phyloP scores from a whole-genome alignment of 2,888 invertebrate genomes.

The Epinotia brunnichana region DNA sequence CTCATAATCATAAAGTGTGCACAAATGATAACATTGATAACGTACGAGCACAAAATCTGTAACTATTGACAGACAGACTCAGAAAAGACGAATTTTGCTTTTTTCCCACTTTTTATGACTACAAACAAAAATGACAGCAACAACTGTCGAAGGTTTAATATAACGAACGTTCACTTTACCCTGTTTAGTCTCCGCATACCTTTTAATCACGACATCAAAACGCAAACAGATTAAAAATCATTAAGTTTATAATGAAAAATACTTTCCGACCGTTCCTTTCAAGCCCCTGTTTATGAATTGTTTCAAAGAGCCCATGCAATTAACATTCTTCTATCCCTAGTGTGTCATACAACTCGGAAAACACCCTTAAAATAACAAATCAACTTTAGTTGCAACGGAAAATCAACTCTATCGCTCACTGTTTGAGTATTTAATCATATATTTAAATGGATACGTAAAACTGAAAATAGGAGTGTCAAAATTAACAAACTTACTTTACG shows the following conservation, averaged over 20 bases:
- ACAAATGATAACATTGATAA: too few species aligned
- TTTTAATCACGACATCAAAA: slow-evolving; percentile 38
- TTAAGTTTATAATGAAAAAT: slow-evolving; percentile 44
- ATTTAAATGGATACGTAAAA: not conserved
- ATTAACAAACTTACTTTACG: not conserved
- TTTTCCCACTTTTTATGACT: too few species aligned
- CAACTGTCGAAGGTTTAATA: not conserved
- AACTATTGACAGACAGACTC: too few species aligned
- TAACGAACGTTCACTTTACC: not conserved
- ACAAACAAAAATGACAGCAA: not conserved
- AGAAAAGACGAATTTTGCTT: too few species aligned
- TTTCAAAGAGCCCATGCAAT: slow-evolving; percentile 50
- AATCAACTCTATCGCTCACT: not conserved
- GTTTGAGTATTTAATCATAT: not conserved
- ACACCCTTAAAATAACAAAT: not conserved
- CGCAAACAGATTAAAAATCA: slow-evolving; percentile 39
- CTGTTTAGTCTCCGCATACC: not conserved
- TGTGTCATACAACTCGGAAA: slow-evolving; percentile 48
- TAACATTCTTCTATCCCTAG: slow-evolving; percentile 52
- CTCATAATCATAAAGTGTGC: too few species aligned
- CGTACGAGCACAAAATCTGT: too few species aligned
- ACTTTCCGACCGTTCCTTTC: slow-evolving; percentile 31
- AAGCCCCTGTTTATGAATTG: slow-evolving; percentile 45
- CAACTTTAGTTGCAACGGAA: not conserved
- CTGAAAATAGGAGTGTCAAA: not conserved